Evolutionary conservation across 2,113 vertebrate species (phyloP).

Genomic region (Corydoras sp.): DNA sequence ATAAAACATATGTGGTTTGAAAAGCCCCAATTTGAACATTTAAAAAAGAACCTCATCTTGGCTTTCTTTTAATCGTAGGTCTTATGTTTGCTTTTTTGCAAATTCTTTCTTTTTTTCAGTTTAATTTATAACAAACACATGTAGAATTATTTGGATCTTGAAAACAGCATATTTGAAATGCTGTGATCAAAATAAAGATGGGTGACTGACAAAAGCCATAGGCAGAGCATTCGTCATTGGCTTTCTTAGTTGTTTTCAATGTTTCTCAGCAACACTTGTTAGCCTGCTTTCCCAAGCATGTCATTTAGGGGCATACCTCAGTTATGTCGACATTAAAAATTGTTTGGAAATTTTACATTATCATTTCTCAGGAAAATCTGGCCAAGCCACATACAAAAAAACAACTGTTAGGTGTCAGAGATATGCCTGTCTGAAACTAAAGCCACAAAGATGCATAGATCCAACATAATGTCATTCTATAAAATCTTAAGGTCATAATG

Average conservation of each 20-base stretch:
- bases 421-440: not conserved
- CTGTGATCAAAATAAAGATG: constrained; percentile 40
- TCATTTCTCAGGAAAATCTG: not conserved
- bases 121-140: constrained; percentile 54
- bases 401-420: not conserved
- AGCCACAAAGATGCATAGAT: not conserved
- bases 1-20: constrained; percentile 65
- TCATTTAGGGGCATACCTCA: constrained; percentile 49
- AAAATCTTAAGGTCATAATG: not conserved
- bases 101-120: constrained; percentile 54
- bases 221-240: constrained; percentile 36
- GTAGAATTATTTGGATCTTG: constrained; percentile 42
- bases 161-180: constrained; percentile 20
- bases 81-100: constrained; percentile 20
- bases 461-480: not conserved
- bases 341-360: not conserved
- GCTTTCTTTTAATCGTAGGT: constrained; percentile 46
- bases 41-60: constrained; percentile 51
- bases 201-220: constrained; percentile 40
- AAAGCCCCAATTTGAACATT: constrained; percentile 49
- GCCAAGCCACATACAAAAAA: not conserved
- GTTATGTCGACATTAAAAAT: constrained; percentile 16
- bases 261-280: constrained; percentile 53
- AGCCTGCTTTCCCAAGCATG: constrained; percentile 47
- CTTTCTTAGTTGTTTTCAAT: constrained; percentile 47